These are phyloP conservation scores for Drosophila affinis DNA, from an alignment of 2,888 invertebrate genomes.

Conservation along the genomic window DNA sequence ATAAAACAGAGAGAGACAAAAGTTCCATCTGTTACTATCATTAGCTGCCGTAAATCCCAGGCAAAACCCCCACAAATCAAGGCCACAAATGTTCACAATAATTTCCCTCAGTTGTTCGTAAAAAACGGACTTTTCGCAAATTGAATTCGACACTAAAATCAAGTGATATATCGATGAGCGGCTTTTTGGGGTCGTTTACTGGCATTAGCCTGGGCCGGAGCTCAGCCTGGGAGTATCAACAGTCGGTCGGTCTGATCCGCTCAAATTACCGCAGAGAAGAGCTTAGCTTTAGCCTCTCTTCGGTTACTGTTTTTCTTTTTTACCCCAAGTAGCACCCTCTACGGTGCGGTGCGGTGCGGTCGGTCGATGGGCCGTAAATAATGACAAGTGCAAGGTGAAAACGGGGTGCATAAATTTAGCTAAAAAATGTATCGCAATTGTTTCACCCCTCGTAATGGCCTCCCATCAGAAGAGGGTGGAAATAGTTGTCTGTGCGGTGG, in stretches of 20 bases:
- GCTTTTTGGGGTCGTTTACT: constrained; percentile 64
- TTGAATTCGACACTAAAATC: constrained; percentile 68
- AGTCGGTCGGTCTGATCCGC: constrained; percentile 51
- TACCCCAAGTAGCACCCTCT: constrained; percentile 21
- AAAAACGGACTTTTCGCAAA: constrained; percentile 59
- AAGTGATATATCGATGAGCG: constrained; percentile 73
- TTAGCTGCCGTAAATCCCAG: constrained; percentile 6
- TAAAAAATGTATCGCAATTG: constrained; percentile 73
- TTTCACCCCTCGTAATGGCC: constrained; percentile 45
- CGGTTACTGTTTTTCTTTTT: constrained; percentile 18
- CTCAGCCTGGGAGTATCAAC: constrained; percentile 42
- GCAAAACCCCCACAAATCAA: constrained; percentile 24
- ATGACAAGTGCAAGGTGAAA: constrained; percentile 67
- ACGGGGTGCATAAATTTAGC: constrained; percentile 77
- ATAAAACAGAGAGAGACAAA: no score
- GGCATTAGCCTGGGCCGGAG: constrained; percentile 49
- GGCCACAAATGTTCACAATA: constrained; percentile 28
- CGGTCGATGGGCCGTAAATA: constrained; percentile 53
- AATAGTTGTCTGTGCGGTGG: constrained; percentile 24
- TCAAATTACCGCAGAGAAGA: constrained; percentile 60
- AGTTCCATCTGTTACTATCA: not conserved
- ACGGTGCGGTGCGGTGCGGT: not conserved
- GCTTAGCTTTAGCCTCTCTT: constrained; percentile 26
- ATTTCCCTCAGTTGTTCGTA: constrained; percentile 1
- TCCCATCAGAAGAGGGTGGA: constrained; percentile 25